Evolutionary conservation across 1,140 invertebrate species (phyloP), one percentile per base, ranked within the genome.

Genomic region (Drosophila carrolli): DNA sequence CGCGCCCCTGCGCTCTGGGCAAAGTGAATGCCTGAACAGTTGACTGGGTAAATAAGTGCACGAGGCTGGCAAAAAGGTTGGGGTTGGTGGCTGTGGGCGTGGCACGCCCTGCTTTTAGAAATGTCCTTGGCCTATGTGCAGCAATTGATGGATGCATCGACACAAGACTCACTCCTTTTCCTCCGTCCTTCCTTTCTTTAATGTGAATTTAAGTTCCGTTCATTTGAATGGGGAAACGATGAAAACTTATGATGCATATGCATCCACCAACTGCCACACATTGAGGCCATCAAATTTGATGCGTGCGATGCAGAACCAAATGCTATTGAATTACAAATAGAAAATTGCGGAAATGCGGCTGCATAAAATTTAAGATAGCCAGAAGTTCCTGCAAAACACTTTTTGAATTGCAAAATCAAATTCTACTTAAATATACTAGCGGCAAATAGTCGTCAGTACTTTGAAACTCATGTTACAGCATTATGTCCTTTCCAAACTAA

Each of bases 31-130:
- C 57, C 56, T 70, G 63, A 85, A 80, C 83, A 81, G 78, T 80
- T 74, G 65, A 86, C 68, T 86, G 70, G 27, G 61, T 71, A 63
- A 75, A 81, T 66, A 80, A 85, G 81, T 84, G 73, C 51, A 68
- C 43, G 61, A 55, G 71, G 60, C 44, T 53, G 53, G 51, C 10
- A 11, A 48, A 73, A 58, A 58, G 11, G 11, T 9, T 7, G 13
- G 11, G 16, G 29, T 14, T 16, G 14, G 35, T 6, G 2, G 29
- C n/a, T 41, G 48, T 41, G 63, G 46, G 63, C 44, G 13, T 51
- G 57, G 43, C 23, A 51, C 48, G 48, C 48, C 48, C 48, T 29
- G 60, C 67, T 79, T 44, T 78, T 56, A 57, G 56, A 68, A 66
- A 51, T 75, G 81, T 66, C 82, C 74, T 84, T 84, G 81, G 77